phyloP scores from a whole-genome alignment of 1,140 invertebrate genomes.

The Danaus melanippus region DNA sequence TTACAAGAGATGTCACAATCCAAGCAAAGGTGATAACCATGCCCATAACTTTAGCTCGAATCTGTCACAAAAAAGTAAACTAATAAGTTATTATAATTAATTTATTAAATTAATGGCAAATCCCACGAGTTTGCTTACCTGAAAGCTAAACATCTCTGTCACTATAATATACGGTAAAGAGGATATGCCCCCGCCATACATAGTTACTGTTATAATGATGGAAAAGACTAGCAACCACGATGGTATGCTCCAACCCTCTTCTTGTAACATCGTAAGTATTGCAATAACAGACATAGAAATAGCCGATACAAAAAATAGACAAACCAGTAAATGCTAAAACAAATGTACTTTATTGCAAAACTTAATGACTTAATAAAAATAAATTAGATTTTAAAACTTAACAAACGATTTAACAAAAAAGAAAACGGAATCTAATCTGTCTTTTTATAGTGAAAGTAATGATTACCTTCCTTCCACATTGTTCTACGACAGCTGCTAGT shows the following conservation, averaged over 20 bases:
- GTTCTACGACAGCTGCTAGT: slow-evolving; percentile 30
- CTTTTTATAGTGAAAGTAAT: background rate
- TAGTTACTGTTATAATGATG: slow-evolving; percentile 15
- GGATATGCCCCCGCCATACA: slow-evolving; percentile 18
- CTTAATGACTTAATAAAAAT: too few relatives aligned
- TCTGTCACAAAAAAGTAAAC: slow-evolving; percentile 25
- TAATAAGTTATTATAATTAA: background rate
- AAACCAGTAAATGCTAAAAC: slow-evolving; percentile 26
- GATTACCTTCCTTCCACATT: slow-evolving; percentile 38
- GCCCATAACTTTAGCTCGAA: slow-evolving; percentile 39
- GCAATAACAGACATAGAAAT: slow-evolving; percentile 25
- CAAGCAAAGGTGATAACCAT: slow-evolving; percentile 31
- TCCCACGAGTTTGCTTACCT: slow-evolving; percentile 14
- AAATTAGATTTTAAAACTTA: background rate
- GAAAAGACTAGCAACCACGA: slow-evolving; percentile 12
- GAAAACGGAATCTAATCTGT: too few relatives aligned
- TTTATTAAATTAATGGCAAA: background rate
- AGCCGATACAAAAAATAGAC: slow-evolving; percentile 19
- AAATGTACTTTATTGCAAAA: background rate
- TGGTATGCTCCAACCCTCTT: slow-evolving; percentile 7
- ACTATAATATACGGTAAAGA: slow-evolving; percentile 21
- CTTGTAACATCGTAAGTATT: slow-evolving; percentile 12
- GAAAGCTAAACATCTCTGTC: slow-evolving; percentile 23
- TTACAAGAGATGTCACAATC: slow-evolving; percentile 31
- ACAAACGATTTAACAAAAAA: background rate